phyloP scores from a whole-genome alignment of 2,113 vertebrate genomes.

The Tinamus guttatus region DNA sequence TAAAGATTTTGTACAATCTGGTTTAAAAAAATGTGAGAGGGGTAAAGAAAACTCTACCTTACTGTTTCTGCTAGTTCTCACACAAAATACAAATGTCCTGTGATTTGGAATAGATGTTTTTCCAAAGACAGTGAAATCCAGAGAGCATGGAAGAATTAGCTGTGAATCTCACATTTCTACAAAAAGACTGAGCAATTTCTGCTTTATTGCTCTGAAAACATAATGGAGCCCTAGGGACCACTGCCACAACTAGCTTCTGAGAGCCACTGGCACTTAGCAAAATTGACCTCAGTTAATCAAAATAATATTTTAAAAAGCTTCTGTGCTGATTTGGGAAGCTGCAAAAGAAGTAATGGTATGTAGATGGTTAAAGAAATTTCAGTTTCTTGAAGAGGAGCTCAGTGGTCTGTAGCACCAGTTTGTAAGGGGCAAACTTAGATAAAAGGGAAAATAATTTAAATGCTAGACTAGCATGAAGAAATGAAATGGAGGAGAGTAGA shows the following conservation, averaged over 20 bases:
- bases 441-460: neutral
- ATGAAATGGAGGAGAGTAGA: neutral
- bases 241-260: conserved; percentile 59
- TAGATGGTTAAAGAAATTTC: conserved; percentile 5
- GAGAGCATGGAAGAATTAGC: conserved; percentile 31
- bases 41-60: neutral
- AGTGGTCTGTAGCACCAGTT: neutral
- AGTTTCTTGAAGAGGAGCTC: neutral
- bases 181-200: conserved; percentile 33
- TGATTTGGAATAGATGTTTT: neutral
- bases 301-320: conserved; percentile 37
- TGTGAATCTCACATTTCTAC: conserved; percentile 49
- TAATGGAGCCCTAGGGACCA: conserved; percentile 63
- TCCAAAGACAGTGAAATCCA: neutral
- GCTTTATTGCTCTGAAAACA: conserved; percentile 48
- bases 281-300: conserved; percentile 74
- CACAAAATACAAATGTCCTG: neutral
- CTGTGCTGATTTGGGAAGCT: conserved; percentile 13
- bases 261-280: conserved; percentile 70
- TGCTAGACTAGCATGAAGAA: neutral
- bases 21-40: neutral
- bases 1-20: neutral
- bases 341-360: neutral
- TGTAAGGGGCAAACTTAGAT: neutral
- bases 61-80: neutral